phyloP scores from a whole-genome alignment of 2,797 vertebrate genomes.

The Antennarius maculatus region DNA sequence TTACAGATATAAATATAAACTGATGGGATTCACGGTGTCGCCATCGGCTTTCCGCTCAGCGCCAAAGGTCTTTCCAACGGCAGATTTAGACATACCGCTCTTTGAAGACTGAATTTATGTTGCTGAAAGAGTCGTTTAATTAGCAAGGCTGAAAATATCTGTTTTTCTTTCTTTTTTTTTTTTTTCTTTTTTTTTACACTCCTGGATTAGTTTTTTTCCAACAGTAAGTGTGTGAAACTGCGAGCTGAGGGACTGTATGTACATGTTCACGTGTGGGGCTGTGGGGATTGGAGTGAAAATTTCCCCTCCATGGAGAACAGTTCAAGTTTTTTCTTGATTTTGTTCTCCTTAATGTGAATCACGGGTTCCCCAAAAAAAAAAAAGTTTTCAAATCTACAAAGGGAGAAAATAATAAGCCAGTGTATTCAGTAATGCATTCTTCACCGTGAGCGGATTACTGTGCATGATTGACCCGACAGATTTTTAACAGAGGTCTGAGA shows the following conservation, averaged over 20 bases:
- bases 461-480: slow-evolving; percentile 5
- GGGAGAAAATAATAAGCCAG: slow-evolving; percentile 19
- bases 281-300: slow-evolving; percentile 40
- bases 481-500: slow-evolving; percentile 22
- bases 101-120: background rate
- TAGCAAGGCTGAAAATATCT: slow-evolving; percentile 37
- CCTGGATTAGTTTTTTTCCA: slow-evolving; percentile 26
- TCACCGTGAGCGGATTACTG: slow-evolving; percentile 6
- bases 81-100: background rate
- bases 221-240: slow-evolving; percentile 6
- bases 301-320: slow-evolving; percentile 36
- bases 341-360: slow-evolving; percentile 54
- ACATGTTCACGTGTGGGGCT: slow-evolving; percentile 28
- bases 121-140: slow-evolving; percentile 47
- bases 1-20: background rate
- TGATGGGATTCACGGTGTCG: background rate
- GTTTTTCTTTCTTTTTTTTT: slow-evolving; percentile 32
- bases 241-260: slow-evolving; percentile 10
- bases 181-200: slow-evolving; percentile 20
- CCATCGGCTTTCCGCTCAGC: background rate
- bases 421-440: background rate
- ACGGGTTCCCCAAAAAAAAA: slow-evolving; percentile 12
- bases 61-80: background rate
- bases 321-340: slow-evolving; percentile 15
- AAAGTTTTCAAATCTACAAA: slow-evolving; percentile 9